Evolutionary conservation across 2,797 vertebrate species (phyloP).

Genomic region (Eulemur rubriventer): DNA sequence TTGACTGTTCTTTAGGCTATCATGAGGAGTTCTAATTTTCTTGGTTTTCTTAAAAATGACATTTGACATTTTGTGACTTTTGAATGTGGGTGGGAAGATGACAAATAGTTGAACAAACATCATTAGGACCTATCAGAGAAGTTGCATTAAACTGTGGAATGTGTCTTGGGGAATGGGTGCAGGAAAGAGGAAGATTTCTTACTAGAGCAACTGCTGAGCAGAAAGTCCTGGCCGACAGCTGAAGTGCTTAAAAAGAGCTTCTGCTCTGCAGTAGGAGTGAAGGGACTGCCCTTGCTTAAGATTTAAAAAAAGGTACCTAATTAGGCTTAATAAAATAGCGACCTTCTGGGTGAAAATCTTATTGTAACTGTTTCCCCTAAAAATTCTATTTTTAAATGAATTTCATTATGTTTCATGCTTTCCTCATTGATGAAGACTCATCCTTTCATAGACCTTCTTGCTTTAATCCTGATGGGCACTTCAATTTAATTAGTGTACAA

Average conservation of each 20-base stretch:
- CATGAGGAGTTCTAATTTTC: background rate
- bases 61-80: conserved; percentile 51
- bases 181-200: background rate
- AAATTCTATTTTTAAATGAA: background rate
- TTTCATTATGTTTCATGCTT: conserved; percentile 9
- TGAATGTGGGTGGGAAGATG: conserved; percentile 3
- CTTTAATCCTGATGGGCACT: conserved; percentile 43
- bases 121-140: background rate
- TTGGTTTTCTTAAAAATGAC: background rate
- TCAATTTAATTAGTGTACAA: conserved; percentile 31
- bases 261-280: background rate
- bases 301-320: background rate
- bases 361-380: background rate
- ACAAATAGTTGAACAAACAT: background rate
- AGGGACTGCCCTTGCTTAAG: background rate
- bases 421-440: background rate
- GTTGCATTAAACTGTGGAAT: background rate
- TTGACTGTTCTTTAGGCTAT: background rate
- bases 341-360: background rate
- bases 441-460: conserved; percentile 25
- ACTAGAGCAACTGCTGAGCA: background rate
- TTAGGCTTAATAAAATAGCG: conserved; percentile 38
- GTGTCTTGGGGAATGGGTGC: background rate
- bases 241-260: background rate
- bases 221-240: background rate